Evolutionary conservation across 2,797 vertebrate species (phyloP).

Genomic region (Euthynnus affinis): DNA sequence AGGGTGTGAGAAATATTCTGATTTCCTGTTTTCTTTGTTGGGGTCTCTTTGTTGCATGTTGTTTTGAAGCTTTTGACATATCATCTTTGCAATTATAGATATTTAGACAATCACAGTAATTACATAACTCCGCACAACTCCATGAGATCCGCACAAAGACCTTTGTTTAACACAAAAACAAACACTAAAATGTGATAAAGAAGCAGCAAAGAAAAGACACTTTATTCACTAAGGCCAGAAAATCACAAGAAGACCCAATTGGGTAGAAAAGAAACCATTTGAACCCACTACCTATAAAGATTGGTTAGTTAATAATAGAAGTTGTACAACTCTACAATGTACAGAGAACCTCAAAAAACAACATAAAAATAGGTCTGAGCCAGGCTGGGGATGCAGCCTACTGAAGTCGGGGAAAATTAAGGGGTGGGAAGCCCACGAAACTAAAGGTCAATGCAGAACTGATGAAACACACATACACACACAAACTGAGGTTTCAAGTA

Average conservation of each 20-base stretch:
- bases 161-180: constrained; percentile 24
- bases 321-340: background rate
- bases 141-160: no score
- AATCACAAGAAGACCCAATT: background rate
- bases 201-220: background rate
- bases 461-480: background rate
- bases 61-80: constrained; percentile 50
- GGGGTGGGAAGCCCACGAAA: background rate
- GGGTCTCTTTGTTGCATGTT: constrained; percentile 43
- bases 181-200: background rate
- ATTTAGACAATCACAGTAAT: constrained; percentile 61
- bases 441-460: background rate
- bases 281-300: background rate
- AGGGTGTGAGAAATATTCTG: constrained; percentile 46
- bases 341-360: background rate
- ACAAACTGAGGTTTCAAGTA: constrained; percentile 2
- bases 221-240: background rate
- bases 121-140: no score
- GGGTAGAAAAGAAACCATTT: background rate
- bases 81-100: constrained; percentile 30
- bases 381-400: background rate
- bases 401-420: background rate
- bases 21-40: constrained; percentile 54
- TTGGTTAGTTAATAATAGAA: background rate
- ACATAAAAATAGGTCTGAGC: background rate